Evolutionary conservation across 2,797 vertebrate genomes (phyloP), one percentile per base, ranked within the genome.

Genomic region (Phrynocephalus forsythii): DNA sequence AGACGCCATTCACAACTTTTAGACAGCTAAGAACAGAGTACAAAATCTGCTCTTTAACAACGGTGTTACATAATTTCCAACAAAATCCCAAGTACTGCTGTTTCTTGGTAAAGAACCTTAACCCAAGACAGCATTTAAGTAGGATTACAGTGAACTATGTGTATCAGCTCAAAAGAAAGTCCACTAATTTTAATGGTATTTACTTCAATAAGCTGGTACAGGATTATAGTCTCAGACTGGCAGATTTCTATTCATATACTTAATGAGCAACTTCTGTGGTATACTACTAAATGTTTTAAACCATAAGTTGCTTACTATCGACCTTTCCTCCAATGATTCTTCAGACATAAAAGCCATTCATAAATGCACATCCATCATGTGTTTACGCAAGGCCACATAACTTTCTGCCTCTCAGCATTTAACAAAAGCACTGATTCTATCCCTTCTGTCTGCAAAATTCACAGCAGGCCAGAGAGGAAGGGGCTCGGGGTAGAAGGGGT

Each of bases 181-280:
- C 69, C 3, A 52, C 5, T 73, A 5, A 24, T 18, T n/a, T 83
- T 20, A 38, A 3, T 83, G n/a, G 28, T 6, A 4, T 9, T 28
- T 75, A 67, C 44, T 69, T 33, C 63, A 2, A 56, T 33, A 66
- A 16, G 48, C 28, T 9, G 5, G 9, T 1, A 52, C 22, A 72
- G 50, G 24, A 22, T 3, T 56, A 9, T 5, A 60, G 20, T 2
- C 15, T 60, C 38, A 91, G 84, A 83, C 84, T 83, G 1, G 0
- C 82, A 60, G 82, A 89, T 91, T 91, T 93, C 87, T 81, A 1
- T 33, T 78, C 87, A 94, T 88, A 91, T 90, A 90, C 87, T 93
- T 90, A 24, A 71, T 6, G 73, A 6, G 73, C 26, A 89, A 66
- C 75, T 71, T 11, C 81, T 71, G 90, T 75, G 78, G 82, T 75